Conservation (phyloP, 2,113 vertebrate genomes). For the Stigmatopora nigra region DNA sequence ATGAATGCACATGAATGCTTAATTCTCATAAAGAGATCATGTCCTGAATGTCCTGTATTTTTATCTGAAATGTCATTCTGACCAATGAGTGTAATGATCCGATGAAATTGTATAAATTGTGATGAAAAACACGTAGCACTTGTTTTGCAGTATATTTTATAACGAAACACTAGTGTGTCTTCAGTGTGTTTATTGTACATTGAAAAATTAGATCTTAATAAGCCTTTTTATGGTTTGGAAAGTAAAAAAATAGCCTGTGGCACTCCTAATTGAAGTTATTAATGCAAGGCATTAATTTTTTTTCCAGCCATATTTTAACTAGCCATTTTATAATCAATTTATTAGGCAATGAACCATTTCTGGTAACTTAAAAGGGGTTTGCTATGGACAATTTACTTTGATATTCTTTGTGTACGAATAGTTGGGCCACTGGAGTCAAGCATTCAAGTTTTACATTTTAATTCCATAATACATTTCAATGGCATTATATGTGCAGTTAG, state of each 20-base stretch:
- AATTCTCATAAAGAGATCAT: constrained; percentile 2
- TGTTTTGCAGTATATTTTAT: constrained; percentile 3
- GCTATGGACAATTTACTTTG: not conserved
- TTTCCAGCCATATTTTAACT: not conserved
- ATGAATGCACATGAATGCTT: constrained; percentile 42
- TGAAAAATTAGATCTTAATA: not conserved
- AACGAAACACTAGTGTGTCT: not conserved
- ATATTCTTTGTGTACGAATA: too few relatives aligned
- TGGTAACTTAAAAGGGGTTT: not conserved
- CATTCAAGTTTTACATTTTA: not conserved
- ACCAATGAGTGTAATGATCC: not conserved
- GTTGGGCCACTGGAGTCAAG: too few relatives aligned
- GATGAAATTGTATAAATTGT: not conserved
- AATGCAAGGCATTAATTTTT: not conserved
- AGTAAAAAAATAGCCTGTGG: not conserved
- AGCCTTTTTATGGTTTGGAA: not conserved
- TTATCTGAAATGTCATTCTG: not conserved
- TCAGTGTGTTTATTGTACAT: not conserved
- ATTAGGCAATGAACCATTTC: not conserved
- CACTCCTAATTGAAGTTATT: not conserved
- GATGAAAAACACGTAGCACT: not conserved
- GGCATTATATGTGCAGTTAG: not conserved
- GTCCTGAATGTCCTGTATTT: not conserved
- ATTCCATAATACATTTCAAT: constrained; percentile 1
- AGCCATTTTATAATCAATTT: not conserved